phyloP scores from a whole-genome alignment of 2,113 vertebrate species.

The Dasyprocta punctata region DNA sequence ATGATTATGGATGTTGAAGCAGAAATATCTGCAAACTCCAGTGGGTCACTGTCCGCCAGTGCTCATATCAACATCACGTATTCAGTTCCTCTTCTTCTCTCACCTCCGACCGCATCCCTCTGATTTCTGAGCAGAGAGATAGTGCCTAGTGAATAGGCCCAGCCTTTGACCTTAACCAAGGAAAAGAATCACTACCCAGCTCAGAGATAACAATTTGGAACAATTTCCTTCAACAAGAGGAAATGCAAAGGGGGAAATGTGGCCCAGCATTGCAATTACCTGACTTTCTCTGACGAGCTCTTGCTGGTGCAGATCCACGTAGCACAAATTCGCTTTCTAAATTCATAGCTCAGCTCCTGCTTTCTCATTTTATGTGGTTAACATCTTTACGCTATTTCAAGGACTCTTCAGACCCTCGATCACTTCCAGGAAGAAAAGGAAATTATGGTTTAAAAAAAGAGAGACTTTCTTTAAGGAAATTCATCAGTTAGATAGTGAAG shows the following conservation, averaged over 20 bases:
- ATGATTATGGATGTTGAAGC: neutral
- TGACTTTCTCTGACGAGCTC: neutral
- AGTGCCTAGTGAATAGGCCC: neutral
- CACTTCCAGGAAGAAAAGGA: conserved; percentile 68
- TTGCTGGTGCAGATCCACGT: neutral
- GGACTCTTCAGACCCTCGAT: conserved; percentile 61
- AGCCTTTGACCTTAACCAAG: conserved; percentile 7
- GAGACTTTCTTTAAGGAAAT: conserved; percentile 64
- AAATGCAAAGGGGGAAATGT: neutral
- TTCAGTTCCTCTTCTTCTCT: neutral
- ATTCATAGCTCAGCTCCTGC: conserved; percentile 61
- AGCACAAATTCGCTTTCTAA: conserved; percentile 66
- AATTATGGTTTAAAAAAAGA: conserved; percentile 59
- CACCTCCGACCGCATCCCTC: neutral
- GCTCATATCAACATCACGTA: neutral
- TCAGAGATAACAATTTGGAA: neutral
- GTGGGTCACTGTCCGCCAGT: neutral
- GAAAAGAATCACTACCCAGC: neutral
- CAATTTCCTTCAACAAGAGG: neutral
- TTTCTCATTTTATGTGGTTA: conserved; percentile 65
- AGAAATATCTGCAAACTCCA: neutral
- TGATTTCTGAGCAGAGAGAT: neutral
- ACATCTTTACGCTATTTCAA: conserved; percentile 63
- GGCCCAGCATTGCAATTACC: neutral
- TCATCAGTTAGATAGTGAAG: conserved; percentile 44